Evolutionary conservation across 2,797 vertebrate species (phyloP).

Genomic region (Micromesistius poutassou): DNA sequence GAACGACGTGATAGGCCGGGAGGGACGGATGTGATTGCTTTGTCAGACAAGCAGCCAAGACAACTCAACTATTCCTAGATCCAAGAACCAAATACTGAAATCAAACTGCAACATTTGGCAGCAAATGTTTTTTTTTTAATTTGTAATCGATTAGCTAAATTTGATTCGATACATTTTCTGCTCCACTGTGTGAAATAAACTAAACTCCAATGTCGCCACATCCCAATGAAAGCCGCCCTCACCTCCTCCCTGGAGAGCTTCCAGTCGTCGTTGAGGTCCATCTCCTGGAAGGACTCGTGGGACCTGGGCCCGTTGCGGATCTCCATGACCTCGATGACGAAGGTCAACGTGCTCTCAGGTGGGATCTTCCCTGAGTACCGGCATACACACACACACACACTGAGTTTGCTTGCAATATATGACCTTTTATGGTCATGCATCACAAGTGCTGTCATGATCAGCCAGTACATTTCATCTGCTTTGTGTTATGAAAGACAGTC

Average conservation of each 20-base stretch:
- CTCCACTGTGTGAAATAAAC: too few species aligned
- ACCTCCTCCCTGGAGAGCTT: constrained; percentile 91
- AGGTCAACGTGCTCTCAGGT: constrained; percentile 90
- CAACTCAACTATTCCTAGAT: too few species aligned
- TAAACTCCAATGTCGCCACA: too few species aligned
- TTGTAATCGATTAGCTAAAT: background rate
- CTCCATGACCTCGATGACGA: constrained; percentile 88
- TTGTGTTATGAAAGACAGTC: background rate
- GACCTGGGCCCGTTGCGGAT: constrained; percentile 95
- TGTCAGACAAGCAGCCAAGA: too few species aligned
- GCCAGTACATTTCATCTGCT: background rate
- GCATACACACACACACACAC: background rate
- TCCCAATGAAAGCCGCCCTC: constrained; percentile 11
- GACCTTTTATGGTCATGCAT: background rate
- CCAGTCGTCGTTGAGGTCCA: constrained; percentile 99
- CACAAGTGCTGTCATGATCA: background rate
- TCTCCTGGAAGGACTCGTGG: constrained; percentile 96
- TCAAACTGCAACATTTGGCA: too few species aligned
- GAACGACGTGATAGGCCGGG: too few species aligned
- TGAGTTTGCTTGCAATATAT: background rate
- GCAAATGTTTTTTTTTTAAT: too few species aligned
- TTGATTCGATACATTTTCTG: background rate
- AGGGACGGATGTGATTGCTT: too few species aligned
- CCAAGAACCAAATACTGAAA: too few species aligned
- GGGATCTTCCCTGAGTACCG: constrained; percentile 87